Conservation (phyloP, 2,888 invertebrate species). For the Andrena marginata region DNA sequence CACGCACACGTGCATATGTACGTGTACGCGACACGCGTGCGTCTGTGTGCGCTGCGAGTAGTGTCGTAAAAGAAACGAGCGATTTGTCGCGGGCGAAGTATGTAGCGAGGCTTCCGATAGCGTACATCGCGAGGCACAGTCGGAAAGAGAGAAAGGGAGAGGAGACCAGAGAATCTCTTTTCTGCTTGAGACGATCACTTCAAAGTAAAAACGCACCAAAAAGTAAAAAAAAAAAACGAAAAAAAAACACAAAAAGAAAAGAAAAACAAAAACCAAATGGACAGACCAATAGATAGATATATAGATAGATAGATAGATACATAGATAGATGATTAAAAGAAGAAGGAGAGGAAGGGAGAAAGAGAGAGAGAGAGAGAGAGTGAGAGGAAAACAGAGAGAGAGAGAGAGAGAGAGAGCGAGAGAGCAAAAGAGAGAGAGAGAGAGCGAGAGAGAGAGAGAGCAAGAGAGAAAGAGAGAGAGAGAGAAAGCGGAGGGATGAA, state of each 20-base stretch:
- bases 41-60: constrained; percentile 44
- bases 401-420: too few species aligned
- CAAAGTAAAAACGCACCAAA: constrained; percentile 35
- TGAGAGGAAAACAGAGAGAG: too few species aligned
- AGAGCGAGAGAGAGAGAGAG: background rate
- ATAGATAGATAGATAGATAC: constrained; percentile 34
- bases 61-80: constrained; percentile 50
- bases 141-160: constrained; percentile 34
- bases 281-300: constrained; percentile 32
- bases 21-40: constrained; percentile 21
- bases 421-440: background rate
- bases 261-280: constrained; percentile 2
- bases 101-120: constrained; percentile 22
- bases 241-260: constrained; percentile 8
- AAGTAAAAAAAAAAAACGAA: constrained; percentile 5
- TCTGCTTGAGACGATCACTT: constrained; percentile 54
- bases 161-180: constrained; percentile 21
- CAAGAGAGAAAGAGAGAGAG: constrained; percentile 17
- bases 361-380: constrained; percentile 8
- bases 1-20: constrained; percentile 9
- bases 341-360: constrained; percentile 4
- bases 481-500: constrained; percentile 26
- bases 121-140: constrained; percentile 36
- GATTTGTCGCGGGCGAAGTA: constrained; percentile 58
- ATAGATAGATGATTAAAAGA: constrained; percentile 40